Evolutionary conservation across 1,140 invertebrate species (phyloP).

Genomic region (Hylyphantes graminicola): DNA sequence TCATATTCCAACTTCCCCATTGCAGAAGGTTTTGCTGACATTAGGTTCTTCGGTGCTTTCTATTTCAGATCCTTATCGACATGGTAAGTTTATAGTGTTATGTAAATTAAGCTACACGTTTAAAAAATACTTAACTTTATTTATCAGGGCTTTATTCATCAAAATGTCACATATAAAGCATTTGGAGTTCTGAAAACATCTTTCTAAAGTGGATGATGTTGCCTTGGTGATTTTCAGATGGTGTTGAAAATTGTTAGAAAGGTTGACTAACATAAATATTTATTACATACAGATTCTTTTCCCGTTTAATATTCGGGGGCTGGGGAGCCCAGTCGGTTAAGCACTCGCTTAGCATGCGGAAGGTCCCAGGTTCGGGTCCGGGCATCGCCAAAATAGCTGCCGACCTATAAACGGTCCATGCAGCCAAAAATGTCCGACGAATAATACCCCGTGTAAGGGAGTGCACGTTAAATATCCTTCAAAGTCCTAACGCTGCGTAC

Average conservation of each 20-base stretch:
- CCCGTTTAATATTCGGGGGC: too few species aligned
- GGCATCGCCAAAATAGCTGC: too few species aligned
- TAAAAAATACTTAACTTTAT: background rate
- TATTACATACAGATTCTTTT: too few species aligned
- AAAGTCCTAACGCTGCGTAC: too few species aligned
- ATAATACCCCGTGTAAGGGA: too few species aligned
- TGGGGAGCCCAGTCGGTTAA: too few species aligned
- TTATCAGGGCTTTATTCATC: background rate
- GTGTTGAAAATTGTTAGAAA: background rate
- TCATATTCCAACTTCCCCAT: constrained; percentile 77
- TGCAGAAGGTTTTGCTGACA: constrained; percentile 82
- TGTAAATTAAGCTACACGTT: background rate
- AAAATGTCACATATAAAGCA: background rate
- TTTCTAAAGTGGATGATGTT: background rate
- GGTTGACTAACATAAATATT: background rate
- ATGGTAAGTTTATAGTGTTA: constrained; percentile 55
- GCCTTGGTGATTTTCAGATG: background rate
- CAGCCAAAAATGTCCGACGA: too few species aligned
- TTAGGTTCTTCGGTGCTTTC: constrained; percentile 75
- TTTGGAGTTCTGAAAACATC: background rate
- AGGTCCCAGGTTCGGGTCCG: too few species aligned
- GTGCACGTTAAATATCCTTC: too few species aligned
- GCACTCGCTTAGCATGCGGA: too few species aligned
- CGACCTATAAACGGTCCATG: too few species aligned
- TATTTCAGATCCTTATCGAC: constrained; percentile 65